These are phyloP conservation scores for Bubo blakistoni DNA, from an alignment of 2,113 vertebrate species.

Conservation along the genomic window DNA sequence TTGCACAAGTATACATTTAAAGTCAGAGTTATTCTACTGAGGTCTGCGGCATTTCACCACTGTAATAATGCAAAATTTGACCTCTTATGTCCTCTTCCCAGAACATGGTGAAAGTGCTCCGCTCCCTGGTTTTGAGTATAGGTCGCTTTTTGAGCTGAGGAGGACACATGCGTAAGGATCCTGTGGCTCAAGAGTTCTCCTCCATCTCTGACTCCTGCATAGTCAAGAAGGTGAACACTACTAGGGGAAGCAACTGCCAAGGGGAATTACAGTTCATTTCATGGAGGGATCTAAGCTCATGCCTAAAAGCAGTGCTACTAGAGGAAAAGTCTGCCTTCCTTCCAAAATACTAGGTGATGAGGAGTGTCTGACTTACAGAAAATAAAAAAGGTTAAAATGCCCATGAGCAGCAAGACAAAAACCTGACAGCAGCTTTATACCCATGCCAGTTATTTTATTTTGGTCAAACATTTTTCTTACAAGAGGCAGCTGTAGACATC, in stretches of 20 bases:
- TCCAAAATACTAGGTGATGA: neutral
- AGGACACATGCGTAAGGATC: neutral
- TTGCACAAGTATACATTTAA: conserved; percentile 15
- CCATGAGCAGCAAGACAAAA: neutral
- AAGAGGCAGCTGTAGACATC: neutral
- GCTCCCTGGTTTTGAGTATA: neutral
- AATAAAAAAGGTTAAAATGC: neutral
- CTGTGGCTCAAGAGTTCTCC: neutral
- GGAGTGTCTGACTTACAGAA: neutral
- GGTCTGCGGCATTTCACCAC: conserved; percentile 12
- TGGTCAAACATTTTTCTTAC: neutral
- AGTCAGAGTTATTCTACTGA: neutral
- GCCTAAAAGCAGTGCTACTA: neutral
- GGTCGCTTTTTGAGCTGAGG: neutral
- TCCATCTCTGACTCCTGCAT: neutral
- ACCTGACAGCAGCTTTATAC: neutral
- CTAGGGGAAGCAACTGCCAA: neutral
- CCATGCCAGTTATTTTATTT: neutral
- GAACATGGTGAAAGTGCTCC: neutral
- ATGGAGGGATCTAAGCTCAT: neutral
- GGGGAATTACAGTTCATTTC: neutral
- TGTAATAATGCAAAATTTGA: neutral
- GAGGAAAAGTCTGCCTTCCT: neutral
- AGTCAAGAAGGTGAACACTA: neutral
- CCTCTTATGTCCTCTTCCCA: neutral